These are phyloP conservation scores for Mythimna impura DNA, from an alignment of 2,888 invertebrate species.

Conservation along the genomic window DNA sequence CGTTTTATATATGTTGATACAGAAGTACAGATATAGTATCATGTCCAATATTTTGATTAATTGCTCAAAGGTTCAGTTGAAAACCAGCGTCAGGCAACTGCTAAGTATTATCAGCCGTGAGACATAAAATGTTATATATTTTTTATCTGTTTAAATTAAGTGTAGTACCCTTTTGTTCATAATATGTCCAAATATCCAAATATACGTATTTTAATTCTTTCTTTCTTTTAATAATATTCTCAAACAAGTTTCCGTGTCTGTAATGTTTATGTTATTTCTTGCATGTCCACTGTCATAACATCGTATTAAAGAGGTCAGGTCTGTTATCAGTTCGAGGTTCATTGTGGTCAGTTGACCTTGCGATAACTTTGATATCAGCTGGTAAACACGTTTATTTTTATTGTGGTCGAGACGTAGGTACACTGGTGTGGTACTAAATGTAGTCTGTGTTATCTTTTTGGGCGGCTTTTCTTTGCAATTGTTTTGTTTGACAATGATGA, in stretches of 20 bases:
- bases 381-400: neutral
- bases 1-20: too few relatives aligned
- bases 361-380: neutral
- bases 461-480: neutral
- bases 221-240: neutral
- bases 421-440: too few relatives aligned
- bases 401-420: conserved; percentile 12
- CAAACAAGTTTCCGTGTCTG: conserved; percentile 4
- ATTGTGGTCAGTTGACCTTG: conserved; percentile 21
- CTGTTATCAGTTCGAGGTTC: conserved; percentile 32
- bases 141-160: too few relatives aligned
- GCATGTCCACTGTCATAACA: neutral
- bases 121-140: too few relatives aligned
- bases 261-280: neutral
- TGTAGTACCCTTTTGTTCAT: too few relatives aligned
- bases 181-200: too few relatives aligned
- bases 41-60: too few relatives aligned
- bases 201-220: too few relatives aligned
- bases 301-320: conserved; percentile 28
- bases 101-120: too few relatives aligned
- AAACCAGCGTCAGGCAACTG: too few relatives aligned
- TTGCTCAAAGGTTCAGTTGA: too few relatives aligned
- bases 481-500: neutral
- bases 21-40: too few relatives aligned
- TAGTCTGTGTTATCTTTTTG: neutral